Base-by-base conservation (phyloP, 1,140 invertebrate species). In the Ooceraea biroi region DNA sequence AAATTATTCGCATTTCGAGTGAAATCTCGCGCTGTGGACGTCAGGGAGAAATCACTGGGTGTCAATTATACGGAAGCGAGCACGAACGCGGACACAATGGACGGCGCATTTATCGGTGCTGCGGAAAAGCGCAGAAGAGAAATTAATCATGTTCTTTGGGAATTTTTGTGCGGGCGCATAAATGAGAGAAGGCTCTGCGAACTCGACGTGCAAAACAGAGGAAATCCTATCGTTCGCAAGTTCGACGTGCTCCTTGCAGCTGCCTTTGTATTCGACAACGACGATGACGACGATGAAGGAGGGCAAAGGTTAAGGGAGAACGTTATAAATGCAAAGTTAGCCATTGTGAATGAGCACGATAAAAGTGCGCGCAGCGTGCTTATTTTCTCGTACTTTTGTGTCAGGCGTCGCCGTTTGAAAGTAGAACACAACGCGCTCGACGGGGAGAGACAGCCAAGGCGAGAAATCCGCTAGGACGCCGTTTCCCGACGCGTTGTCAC, bases 321-420 rank as follows among this genome's bases (percentile, higher is more conserved):
- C 65, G 74, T 77, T 80, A n/a, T n/a, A 80, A 80, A 80, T 71
- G 76, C 76, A 80, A 71, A 80, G 65, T 80, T 80, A 65, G 65
- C 76, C 52, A 80, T 80, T 80, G 76, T 80, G 36, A 80, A 25
- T 48, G 74, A 36, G 61, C 61, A 41, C 27, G 73, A 78, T 83
- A 83, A 83, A 83, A 77, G 73, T 48, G n/a, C 66, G 44, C 44
- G 44, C 80, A 17, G 1, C 58, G 46, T 50, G 50, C 61, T 78
- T 78, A 83, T 78, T 83, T 83, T 83, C 61, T 60, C 60, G 73
- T 55, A 83, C 73, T 83, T 83, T 83, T 83, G 73, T 83, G 73
- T 77, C 82, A 68, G 74, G 44, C 82, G 73, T 78, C 63, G 73
- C 55, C 63, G 60, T 66, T 68, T 65, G 73, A 83, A 83, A 83